Percentiles rank a stretch among this genome's conserved stretches.
Evolutionary conservation across 2,113 vertebrate genomes (phyloP).

Genomic region (Macquaria ambigua): DNA sequence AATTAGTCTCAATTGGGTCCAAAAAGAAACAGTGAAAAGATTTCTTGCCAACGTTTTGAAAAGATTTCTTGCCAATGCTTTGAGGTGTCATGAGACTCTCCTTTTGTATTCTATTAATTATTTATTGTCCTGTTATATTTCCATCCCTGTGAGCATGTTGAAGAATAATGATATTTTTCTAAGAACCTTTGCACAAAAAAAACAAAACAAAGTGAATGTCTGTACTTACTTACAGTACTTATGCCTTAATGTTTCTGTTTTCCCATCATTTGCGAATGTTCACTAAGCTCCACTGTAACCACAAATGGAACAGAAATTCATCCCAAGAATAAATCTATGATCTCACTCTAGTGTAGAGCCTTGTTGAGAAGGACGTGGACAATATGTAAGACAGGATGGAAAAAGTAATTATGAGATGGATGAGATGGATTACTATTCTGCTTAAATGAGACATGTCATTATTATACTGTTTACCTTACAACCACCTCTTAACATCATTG

Average conservation of each 20-base stretch:
- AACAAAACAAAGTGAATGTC: not conserved
- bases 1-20: constrained; percentile 50
- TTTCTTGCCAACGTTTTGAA: constrained; percentile 29
- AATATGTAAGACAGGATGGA: too few relatives aligned
- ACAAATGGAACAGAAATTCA: constrained; percentile 12
- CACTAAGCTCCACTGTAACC: not conserved
- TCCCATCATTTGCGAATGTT: constrained; percentile 2
- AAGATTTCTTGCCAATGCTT: constrained; percentile 27
- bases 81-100: constrained; percentile 33
- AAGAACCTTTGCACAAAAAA: not conserved
- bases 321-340: not conserved
- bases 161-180: constrained; percentile 23
- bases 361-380: too few relatives aligned
- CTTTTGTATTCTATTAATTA: constrained; percentile 56
- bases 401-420: too few relatives aligned
- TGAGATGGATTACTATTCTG: not conserved
- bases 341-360: too few relatives aligned
- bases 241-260: constrained; percentile 4
- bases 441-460: constrained; percentile 15
- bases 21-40: constrained; percentile 34
- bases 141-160: constrained; percentile 38
- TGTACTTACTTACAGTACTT: constrained; percentile 1
- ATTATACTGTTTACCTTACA: constrained; percentile 4
- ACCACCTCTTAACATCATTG: constrained; percentile 5
- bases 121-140: constrained; percentile 51